Conservation (phyloP, 2,888 invertebrate species). For the Siphlonurus alternatus region DNA sequence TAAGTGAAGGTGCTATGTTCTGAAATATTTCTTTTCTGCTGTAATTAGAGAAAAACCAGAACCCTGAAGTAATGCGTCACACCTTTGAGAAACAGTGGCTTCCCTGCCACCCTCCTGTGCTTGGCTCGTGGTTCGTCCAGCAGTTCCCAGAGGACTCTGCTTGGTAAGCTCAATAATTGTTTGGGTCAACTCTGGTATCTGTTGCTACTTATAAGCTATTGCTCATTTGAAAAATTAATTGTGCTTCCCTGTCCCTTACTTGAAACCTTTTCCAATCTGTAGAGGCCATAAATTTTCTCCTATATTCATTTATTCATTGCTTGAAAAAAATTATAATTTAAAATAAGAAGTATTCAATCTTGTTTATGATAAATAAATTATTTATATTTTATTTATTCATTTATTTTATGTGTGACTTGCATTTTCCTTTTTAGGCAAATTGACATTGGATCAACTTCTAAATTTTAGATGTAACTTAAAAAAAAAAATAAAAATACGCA, state of each 20-base stretch:
- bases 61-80: not conserved
- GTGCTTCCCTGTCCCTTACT: no score
- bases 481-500: conserved; percentile 11
- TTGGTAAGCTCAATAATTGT: no score
- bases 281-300: not conserved
- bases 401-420: no score
- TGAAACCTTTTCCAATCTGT: no score
- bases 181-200: no score
- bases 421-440: not conserved
- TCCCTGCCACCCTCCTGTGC: not conserved
- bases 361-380: no score
- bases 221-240: no score
- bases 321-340: not conserved
- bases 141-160: not conserved
- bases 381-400: no score
- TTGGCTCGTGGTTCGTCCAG: not conserved
- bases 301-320: no score
- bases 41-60: not conserved
- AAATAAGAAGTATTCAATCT: no score
- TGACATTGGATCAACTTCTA: not conserved
- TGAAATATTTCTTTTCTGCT: not conserved
- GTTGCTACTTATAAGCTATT: no score
- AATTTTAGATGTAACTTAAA: not conserved
- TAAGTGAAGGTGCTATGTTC: no score
- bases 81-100: not conserved